phyloP scores from a whole-genome alignment of 2,113 vertebrate species.

The Halcyon senegalensis region DNA sequence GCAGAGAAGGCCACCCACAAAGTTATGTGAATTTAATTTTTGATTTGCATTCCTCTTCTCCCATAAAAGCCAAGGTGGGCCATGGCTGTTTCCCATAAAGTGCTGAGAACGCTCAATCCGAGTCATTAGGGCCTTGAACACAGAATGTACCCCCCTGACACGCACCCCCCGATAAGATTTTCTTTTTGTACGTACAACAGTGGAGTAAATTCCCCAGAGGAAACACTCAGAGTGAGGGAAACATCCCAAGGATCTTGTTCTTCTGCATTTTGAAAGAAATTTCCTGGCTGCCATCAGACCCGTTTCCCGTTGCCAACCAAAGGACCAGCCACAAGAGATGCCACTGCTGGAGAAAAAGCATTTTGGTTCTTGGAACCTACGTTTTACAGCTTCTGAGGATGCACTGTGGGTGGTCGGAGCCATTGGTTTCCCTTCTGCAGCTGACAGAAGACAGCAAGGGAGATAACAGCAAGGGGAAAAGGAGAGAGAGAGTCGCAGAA shows the following conservation, averaged over 20 bases:
- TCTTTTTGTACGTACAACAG: neutral
- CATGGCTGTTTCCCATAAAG: neutral
- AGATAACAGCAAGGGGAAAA: neutral
- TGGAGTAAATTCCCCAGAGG: neutral
- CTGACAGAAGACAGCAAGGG: neutral
- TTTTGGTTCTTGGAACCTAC: neutral
- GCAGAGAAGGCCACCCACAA: constrained; percentile 61
- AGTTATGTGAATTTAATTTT: constrained; percentile 48
- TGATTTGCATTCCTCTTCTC: constrained; percentile 25
- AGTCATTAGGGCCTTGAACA: constrained; percentile 7
- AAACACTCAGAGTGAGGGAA: neutral
- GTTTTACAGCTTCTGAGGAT: neutral
- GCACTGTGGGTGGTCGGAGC: constrained; percentile 43
- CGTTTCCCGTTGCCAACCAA: neutral
- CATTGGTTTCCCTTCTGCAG: neutral
- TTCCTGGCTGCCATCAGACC: neutral
- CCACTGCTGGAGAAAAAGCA: neutral
- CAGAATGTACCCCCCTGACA: neutral
- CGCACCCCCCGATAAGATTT: neutral
- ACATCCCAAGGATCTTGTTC: neutral
- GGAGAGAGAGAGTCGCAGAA: neutral
- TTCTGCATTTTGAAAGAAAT: neutral
- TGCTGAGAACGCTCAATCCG: neutral
- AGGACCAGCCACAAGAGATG: neutral
- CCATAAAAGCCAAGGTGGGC: constrained; percentile 65